A percentile compares a stretch with the other conserved stretches of the same genome.
Evolutionary conservation across 2,888 invertebrate genomes (phyloP).

Genomic region (Acleris literana): DNA sequence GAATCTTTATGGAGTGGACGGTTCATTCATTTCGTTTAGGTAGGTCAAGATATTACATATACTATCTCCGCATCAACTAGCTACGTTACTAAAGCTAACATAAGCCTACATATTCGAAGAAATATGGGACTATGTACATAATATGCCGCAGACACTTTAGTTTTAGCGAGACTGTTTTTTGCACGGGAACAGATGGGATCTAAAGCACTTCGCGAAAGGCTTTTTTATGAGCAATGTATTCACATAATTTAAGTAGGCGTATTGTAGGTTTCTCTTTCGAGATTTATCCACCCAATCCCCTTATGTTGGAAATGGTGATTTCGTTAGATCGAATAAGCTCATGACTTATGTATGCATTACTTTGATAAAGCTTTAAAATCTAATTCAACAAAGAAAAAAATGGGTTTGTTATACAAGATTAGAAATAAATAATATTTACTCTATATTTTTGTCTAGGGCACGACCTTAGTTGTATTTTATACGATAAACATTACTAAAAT

Average conservation of each 20-base stretch:
- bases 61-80: too few species aligned
- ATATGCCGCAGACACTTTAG: too few species aligned
- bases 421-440: too few species aligned
- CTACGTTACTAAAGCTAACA: too few species aligned
- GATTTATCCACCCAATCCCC: too few species aligned
- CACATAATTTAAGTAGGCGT: conserved; percentile 22
- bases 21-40: conserved; percentile 47
- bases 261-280: background rate
- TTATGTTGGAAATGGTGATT: background rate
- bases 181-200: background rate
- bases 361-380: background rate
- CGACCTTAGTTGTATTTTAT: too few species aligned
- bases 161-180: conserved; percentile 5
- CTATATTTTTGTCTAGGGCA: too few species aligned
- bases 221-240: conserved; percentile 15
- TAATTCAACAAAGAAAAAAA: background rate
- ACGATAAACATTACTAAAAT: too few species aligned
- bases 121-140: too few species aligned
- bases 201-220: conserved; percentile 9
- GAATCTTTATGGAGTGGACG: conserved; percentile 45
- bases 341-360: background rate
- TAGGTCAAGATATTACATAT: conserved; percentile 48
- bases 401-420: too few species aligned
- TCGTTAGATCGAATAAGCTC: background rate
- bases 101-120: too few species aligned